Base-by-base conservation (phyloP, 1,140 invertebrate genomes). In the Temnothorax nylanderi region DNA sequence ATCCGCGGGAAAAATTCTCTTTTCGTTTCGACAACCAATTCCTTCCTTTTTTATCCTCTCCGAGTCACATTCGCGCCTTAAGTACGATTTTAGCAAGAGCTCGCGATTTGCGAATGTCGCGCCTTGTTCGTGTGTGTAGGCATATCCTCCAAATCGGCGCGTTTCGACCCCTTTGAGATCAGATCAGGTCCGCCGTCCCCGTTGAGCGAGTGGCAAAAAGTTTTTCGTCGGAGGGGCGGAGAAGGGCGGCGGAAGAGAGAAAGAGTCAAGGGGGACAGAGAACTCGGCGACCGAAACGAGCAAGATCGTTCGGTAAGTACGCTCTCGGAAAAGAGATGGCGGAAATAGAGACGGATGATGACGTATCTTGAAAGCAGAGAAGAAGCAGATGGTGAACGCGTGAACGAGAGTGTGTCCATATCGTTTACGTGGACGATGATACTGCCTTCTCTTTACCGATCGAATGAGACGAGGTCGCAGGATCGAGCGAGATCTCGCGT, bases 91-190 rank as follows among this genome's bases (percentile, higher is more conserved):
- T 56, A 21, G 21, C 16, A 37, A 49, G 21, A 81, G 49, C 34
- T 11, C 62, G 34, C 32, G n/a, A 69, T 71, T 81, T 56, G 78
- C 64, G 78, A 81, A 81, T 81, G 51, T 34, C 51, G 64, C 64
- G 64, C 21, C 21, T 71, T 81, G 16, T 71, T 81, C 65, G 34
- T 58, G 47, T 81, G 62, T 71, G 37, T 81, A 44, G 49, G 47
- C 77, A 65, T 69, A 69, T 69, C 16, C n/a, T 69, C 44, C 44
- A 65, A 65, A 65, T 81, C 21, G 34, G 16, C 64, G 37, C 78
- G 78, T 56, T 81, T 69, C 37, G 49, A 81, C 26, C 21, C 54
- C 47, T 18, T 81, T 71, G 78, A 81, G 65, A 81, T 81, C 78
- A 81, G 21, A 87, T 71, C 64, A 60, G 41, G 44, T 81, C 78